phyloP scores from a whole-genome alignment of 2,113 vertebrate species.

The Glaucidium brasilianum region DNA sequence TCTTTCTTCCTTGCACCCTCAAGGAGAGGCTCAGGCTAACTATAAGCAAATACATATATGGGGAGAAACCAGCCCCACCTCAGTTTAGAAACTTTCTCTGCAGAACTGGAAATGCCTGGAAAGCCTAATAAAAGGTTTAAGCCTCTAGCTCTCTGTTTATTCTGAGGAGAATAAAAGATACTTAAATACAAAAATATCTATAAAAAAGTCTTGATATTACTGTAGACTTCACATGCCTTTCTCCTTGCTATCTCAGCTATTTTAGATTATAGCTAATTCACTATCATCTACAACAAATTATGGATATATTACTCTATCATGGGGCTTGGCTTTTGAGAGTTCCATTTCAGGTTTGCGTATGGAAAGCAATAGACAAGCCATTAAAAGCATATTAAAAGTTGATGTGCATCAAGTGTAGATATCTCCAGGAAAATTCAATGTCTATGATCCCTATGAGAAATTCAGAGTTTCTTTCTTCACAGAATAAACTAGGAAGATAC shows the following conservation, averaged over 20 bases:
- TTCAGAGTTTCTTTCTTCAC: not conserved
- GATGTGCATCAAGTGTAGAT: not conserved
- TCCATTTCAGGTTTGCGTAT: conserved; percentile 4
- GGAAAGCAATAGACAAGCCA: not conserved
- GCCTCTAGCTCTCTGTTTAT: not conserved
- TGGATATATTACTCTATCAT: not conserved
- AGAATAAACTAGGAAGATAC: not conserved
- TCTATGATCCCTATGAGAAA: not conserved
- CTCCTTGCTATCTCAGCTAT: not conserved
- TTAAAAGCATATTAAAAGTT: not conserved
- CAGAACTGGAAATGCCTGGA: not conserved
- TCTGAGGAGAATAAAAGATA: not conserved
- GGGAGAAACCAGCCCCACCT: not conserved
- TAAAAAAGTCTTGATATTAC: not conserved
- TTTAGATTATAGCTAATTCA: not conserved
- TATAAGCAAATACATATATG: no score
- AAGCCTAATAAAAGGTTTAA: not conserved
- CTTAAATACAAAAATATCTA: not conserved
- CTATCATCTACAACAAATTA: not conserved
- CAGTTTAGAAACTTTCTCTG: not conserved
- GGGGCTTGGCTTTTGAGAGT: not conserved
- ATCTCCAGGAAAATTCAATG: not conserved
- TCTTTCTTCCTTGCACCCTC: not conserved
- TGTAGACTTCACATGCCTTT: not conserved
- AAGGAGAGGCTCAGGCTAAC: not conserved